Conservation (phyloP, 2,113 vertebrate species). For the Tiliqua scincoides region DNA sequence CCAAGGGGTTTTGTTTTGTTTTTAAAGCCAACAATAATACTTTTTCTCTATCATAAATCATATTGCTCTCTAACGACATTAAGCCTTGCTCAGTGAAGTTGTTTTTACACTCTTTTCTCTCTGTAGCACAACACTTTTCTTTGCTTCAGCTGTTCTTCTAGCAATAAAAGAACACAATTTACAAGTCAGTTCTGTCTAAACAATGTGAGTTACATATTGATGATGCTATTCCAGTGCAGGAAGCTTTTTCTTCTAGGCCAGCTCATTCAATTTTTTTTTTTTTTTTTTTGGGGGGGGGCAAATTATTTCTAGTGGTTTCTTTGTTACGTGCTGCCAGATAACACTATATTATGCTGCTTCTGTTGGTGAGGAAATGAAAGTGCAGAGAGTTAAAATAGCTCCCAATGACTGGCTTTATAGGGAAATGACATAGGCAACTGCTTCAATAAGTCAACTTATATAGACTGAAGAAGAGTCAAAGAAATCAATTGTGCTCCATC, state of each 20-base stretch:
- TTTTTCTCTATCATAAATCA: not conserved
- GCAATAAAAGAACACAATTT: constrained; percentile 27
- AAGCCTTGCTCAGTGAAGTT: constrained; percentile 1
- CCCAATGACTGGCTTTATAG: not conserved
- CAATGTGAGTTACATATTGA: constrained; percentile 56
- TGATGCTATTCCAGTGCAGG: constrained; percentile 49
- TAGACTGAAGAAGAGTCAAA: not conserved
- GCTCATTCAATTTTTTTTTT: constrained; percentile 29
- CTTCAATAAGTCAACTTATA: not conserved
- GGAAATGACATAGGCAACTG: not conserved
- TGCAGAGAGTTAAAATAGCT: not conserved
- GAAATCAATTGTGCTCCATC: not conserved
- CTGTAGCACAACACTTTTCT: constrained; percentile 31
- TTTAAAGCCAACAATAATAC: not conserved
- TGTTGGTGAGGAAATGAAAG: not conserved
- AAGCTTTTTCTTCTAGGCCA: constrained; percentile 59
- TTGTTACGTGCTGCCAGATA: constrained; percentile 29
- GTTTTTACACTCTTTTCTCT: constrained; percentile 29
- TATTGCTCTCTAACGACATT: constrained; percentile 25
- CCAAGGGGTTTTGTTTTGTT: not conserved
- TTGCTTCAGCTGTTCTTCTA: constrained; percentile 29
- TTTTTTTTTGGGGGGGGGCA: too few relatives aligned
- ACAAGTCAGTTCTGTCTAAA: constrained; percentile 40
- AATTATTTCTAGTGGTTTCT: constrained; percentile 29
- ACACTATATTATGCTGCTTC: not conserved